Percentiles rank a stretch among this genome's conserved stretches.
These are phyloP conservation scores for Drosophila subobscura DNA, from an alignment of 1,140 invertebrate species.

Conservation along the genomic window DNA sequence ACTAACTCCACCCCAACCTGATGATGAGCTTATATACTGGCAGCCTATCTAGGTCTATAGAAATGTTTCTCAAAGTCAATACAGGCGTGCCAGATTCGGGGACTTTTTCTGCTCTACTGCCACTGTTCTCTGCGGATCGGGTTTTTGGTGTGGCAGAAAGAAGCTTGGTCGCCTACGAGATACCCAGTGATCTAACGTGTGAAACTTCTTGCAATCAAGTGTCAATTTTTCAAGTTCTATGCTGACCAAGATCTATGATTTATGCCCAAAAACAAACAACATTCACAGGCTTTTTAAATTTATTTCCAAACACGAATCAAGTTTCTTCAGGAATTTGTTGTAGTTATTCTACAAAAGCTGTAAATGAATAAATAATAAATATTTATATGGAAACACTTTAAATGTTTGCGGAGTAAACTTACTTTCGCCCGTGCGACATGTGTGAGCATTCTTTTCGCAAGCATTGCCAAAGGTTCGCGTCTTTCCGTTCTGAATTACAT, in stretches of 20 bases:
- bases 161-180: not conserved
- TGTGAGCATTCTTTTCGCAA: conserved; percentile 31
- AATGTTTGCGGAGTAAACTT: conserved; percentile 5
- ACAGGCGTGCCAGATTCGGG: conserved; percentile 1
- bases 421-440: conserved; percentile 40
- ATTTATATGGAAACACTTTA: too few species aligned
- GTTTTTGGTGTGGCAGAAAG: not conserved
- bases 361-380: not conserved
- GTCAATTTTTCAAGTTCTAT: too few species aligned
- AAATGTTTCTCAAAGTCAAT: conserved; percentile 1
- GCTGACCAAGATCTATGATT: too few species aligned
- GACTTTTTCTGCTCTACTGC: not conserved
- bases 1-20: not conserved
- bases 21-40: conserved; percentile 20
- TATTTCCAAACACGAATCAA: not conserved
- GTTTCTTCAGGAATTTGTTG: not conserved
- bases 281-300: too few species aligned
- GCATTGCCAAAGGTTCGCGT: conserved; percentile 35
- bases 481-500: conserved; percentile 31
- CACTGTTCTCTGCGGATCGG: not conserved
- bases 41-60: not conserved
- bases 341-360: conserved; percentile 31
- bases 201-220: not conserved
- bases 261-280: too few species aligned
- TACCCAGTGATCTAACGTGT: not conserved